Conservation (phyloP, 2,888 invertebrate genomes). For the Mechanitis messenoides region DNA sequence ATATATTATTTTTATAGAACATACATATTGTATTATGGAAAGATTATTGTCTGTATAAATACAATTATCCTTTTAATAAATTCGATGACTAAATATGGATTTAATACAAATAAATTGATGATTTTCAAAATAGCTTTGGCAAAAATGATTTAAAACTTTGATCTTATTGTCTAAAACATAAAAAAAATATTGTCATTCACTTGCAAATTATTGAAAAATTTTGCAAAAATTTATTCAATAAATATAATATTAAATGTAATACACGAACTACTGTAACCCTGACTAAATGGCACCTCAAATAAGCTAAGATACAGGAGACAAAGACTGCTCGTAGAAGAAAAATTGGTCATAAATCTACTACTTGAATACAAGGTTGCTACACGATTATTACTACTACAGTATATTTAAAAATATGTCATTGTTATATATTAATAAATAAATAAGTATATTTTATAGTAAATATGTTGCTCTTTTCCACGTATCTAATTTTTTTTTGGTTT, state of each 20-base stretch:
- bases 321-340: conserved; percentile 16
- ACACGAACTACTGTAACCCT: conserved; percentile 38
- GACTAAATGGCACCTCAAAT: conserved; percentile 38
- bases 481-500: conserved; percentile 25
- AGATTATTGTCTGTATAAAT: not conserved
- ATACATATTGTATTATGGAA: not conserved
- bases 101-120: no score
- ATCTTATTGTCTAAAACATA: not conserved
- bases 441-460: conserved; percentile 19
- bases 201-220: not conserved
- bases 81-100: not conserved
- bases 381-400: conserved; percentile 41
- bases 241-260: no score
- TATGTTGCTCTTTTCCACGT: conserved; percentile 25
- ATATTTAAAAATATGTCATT: conserved; percentile 29
- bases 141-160: not conserved
- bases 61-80: not conserved
- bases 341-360: conserved; percentile 25
- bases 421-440: conserved; percentile 17
- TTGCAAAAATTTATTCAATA: no score
- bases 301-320: not conserved
- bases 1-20: not conserved
- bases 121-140: no score
- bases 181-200: not conserved
- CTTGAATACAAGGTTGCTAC: no score